Evolutionary conservation across 2,113 vertebrate genomes (phyloP).

Genomic region (Ptychochromis oligacanthus): DNA sequence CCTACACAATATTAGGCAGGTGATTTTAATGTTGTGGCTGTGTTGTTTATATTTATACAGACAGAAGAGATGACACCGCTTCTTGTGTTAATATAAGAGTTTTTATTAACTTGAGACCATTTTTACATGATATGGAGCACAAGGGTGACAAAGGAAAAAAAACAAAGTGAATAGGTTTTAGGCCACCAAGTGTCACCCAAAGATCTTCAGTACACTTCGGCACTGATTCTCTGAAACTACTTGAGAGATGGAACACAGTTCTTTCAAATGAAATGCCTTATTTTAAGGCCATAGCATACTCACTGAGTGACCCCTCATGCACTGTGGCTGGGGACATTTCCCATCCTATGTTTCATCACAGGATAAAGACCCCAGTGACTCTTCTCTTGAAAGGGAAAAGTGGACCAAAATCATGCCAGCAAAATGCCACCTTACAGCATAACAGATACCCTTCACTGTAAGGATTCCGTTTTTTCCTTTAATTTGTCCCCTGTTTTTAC

Average conservation of each 20-base stretch:
- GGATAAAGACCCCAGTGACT: not conserved
- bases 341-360: not conserved
- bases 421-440: not conserved
- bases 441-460: not conserved
- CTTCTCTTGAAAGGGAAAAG: fast-evolving
- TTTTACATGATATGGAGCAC: not conserved
- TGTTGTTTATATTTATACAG: not conserved
- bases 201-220: not conserved
- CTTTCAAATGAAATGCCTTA: too few species aligned
- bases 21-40: not conserved
- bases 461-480: not conserved
- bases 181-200: not conserved
- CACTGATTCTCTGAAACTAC: not conserved
- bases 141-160: not conserved
- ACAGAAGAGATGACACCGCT: not conserved
- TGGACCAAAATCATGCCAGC: not conserved
- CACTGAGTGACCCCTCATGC: too few species aligned
- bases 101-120: not conserved
- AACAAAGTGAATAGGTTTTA: not conserved
- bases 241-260: too few species aligned
- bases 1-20: not conserved
- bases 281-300: too few species aligned
- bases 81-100: not conserved
- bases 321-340: too few species aligned
- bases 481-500: not conserved